phyloP scores from a whole-genome alignment of 2,888 invertebrate species.

The Xanthia icteritia region DNA sequence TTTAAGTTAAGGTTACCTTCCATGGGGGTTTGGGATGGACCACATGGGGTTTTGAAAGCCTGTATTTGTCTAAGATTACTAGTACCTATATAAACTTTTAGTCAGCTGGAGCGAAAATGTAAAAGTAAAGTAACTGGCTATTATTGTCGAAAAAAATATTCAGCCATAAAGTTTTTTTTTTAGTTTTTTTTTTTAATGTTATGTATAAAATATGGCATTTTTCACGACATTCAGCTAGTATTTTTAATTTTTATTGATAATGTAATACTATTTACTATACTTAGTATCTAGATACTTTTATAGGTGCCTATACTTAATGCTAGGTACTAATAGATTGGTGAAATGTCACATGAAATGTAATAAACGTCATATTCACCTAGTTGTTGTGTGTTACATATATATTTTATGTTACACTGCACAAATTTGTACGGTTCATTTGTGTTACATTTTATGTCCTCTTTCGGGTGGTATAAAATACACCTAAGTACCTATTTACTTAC shows the following conservation, averaged over 20 bases:
- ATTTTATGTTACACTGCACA: neutral
- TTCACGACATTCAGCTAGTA: neutral
- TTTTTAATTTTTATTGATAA: no score
- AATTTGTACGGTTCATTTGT: neutral
- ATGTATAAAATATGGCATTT: neutral
- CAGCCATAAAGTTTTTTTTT: slow-evolving; percentile 3
- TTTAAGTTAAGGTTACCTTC: neutral
- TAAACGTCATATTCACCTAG: neutral
- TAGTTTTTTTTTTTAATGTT: neutral
- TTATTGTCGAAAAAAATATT: neutral
- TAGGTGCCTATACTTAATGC: no score
- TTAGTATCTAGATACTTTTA: no score
- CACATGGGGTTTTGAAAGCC: neutral
- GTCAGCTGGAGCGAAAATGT: neutral
- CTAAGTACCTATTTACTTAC: neutral
- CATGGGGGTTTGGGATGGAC: neutral
- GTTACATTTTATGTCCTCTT: neutral
- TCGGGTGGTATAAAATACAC: neutral
- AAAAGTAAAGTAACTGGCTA: neutral
- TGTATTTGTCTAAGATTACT: neutral
- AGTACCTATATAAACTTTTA: neutral
- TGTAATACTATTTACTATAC: no score
- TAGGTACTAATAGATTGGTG: no score
- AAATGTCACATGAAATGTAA: neutral
- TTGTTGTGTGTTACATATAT: neutral